phyloP scores from a whole-genome alignment of 2,888 invertebrate species.

The Ophion ellenae region DNA sequence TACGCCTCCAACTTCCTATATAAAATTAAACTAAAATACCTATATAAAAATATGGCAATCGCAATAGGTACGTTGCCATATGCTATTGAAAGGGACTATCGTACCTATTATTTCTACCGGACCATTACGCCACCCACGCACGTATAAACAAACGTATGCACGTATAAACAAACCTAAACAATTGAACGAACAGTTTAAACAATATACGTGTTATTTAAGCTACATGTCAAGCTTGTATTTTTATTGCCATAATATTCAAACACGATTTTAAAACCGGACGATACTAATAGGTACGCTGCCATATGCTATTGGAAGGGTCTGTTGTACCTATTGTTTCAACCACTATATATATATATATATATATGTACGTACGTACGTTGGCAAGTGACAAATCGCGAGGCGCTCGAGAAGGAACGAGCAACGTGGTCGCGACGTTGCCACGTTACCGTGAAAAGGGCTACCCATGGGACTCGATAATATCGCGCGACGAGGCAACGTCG shows the following conservation, averaged over 20 bases:
- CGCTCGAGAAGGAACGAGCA: not conserved
- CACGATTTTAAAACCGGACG: not conserved
- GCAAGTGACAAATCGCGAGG: not conserved
- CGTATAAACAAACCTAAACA: too few species aligned
- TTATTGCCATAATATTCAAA: too few species aligned
- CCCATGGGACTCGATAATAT: conserved; percentile 67
- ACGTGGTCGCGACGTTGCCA: conserved; percentile 70
- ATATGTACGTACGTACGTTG: not conserved
- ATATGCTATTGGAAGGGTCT: not conserved
- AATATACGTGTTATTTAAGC: too few species aligned
- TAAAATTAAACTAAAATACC: not conserved
- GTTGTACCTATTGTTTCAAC: not conserved
- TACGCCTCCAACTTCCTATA: too few species aligned
- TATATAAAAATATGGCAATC: not conserved
- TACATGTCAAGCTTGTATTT: too few species aligned
- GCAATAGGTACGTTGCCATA: too few species aligned
- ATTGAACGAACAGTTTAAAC: too few species aligned
- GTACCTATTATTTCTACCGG: too few species aligned
- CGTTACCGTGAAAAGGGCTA: conserved; percentile 53
- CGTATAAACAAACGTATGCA: too few species aligned
- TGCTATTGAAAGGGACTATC: too few species aligned
- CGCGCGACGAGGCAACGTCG: conserved; percentile 67
- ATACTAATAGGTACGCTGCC: not conserved
- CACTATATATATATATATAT: too few species aligned
- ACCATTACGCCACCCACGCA: too few species aligned